Evolutionary conservation across 2,113 vertebrate genomes (phyloP).

Genomic region (Oceanodroma tethys): DNA sequence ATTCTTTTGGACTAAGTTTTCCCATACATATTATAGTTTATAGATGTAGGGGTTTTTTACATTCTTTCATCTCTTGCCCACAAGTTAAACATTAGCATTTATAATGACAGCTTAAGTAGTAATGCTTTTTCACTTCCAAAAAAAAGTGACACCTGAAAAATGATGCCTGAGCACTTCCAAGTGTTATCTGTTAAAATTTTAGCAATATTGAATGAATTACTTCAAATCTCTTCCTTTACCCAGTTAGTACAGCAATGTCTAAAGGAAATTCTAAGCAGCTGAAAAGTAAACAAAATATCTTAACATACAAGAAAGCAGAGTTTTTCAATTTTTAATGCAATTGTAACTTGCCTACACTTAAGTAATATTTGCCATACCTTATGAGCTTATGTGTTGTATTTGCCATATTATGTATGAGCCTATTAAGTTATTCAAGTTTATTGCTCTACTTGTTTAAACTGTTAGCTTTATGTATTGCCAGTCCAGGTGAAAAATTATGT

Average conservation of each 20-base stretch:
- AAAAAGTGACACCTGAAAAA: neutral
- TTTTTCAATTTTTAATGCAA: neutral
- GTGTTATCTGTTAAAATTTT: neutral
- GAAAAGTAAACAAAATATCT: neutral
- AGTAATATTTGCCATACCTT: neutral
- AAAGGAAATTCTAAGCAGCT: neutral
- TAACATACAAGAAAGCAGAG: neutral
- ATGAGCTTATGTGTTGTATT: neutral
- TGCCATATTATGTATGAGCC: neutral
- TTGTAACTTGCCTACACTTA: neutral
- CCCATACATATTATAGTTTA: neutral
- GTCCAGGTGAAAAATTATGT: neutral
- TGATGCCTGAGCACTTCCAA: neutral
- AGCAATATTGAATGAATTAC: neutral
- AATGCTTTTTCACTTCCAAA: neutral
- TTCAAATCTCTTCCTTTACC: neutral
- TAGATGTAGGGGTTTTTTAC: neutral
- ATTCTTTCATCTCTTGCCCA: neutral
- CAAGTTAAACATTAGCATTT: slow-evolving; percentile 23
- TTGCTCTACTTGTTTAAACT: neutral
- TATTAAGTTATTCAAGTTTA: neutral
- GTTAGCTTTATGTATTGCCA: neutral
- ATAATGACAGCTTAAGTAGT: neutral
- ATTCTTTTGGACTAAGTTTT: neutral
- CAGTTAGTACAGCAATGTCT: neutral